Base-by-base conservation (phyloP, 2,888 invertebrate species). In the Anticlea derivata region DNA sequence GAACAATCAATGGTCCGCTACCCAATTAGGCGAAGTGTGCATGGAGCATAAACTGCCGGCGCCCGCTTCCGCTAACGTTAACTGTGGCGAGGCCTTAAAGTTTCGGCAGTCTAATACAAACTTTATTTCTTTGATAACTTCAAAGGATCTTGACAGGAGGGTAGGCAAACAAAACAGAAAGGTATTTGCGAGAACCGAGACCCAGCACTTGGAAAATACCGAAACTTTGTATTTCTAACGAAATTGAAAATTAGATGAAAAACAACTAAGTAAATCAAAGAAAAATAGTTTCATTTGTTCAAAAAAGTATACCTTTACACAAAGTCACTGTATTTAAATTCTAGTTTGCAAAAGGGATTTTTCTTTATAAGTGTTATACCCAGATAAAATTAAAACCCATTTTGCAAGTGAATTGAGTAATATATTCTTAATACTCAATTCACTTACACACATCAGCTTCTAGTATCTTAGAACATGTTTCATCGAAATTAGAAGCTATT, bases 61-160 rank as follows among this genome's bases (percentile, higher is more conserved):
- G 13, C 23, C 12, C 30, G 40, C 31, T 31, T 12, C 29, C 23
- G 22, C n/a, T 10, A 22, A 17, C 23, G 7, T 17, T n/a, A 23
- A 17, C 7, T 31, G 24, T 31, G 31, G 22, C 7, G 23, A 40
- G 12, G 24, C 31, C 44, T 39, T 27, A 39, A 48, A 53, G 34
- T 44, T 44, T 35, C 7, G 27, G 26, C 48, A 53, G 48, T 27
- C 48, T 45, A 39, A 48, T 44, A 30, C 26, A 40, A 52, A 53
- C 44, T 44, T 51, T 48, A 48, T 48, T 53, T 48, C 53, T 49
- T 49, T 53, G 53, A 44, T 39, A 39, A 26, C 44, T 40, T 53
- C 48, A 48, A 53, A 53, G 44, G 48, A 13, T 39, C 48, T n/a
- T 43, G 39, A 44, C 53, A 44, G 39, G 17, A 43, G 37, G 44